These are phyloP conservation scores for Eubasilissa splendida DNA, from an alignment of 2,888 invertebrate genomes.

Conservation along the genomic window DNA sequence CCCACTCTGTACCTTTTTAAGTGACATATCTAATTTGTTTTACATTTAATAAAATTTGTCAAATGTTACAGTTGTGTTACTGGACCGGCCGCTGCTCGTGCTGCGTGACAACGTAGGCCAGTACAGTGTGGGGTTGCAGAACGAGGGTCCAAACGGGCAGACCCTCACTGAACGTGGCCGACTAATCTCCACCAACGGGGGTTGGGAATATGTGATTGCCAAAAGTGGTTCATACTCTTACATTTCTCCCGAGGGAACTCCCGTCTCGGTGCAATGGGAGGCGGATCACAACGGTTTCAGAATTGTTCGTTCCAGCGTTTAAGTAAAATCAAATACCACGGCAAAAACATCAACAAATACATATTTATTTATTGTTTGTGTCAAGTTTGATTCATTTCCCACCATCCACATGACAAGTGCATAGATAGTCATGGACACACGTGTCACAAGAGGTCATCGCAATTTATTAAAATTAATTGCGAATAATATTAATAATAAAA, in stretches of 20 bases:
- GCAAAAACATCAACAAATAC: no score
- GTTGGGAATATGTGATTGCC: slow-evolving; percentile 62
- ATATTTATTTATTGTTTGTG: no score
- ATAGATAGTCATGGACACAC: no score
- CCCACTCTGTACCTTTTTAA: no score
- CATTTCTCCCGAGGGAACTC: slow-evolving; percentile 61
- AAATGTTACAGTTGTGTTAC: neutral
- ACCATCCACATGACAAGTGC: no score
- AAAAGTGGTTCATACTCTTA: slow-evolving; percentile 62
- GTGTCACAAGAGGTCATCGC: no score
- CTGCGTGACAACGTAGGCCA: slow-evolving; percentile 50
- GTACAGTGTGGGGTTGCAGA: slow-evolving; percentile 57
- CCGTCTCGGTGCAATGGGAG: slow-evolving; percentile 61
- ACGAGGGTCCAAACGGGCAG: slow-evolving; percentile 60
- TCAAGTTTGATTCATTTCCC: no score
- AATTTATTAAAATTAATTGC: no score
- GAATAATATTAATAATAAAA: no score
- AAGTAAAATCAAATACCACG: neutral
- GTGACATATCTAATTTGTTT: no score
- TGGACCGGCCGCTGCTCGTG: neutral
- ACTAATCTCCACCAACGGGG: slow-evolving; percentile 61
- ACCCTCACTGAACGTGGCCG: slow-evolving; percentile 61
- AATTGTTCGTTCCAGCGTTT: slow-evolving; percentile 43
- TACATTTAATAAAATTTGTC: no score
- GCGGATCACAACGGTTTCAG: slow-evolving; percentile 63